phyloP scores from a whole-genome alignment of 2,797 vertebrate species.

The Pipistrellus kuhlii region DNA sequence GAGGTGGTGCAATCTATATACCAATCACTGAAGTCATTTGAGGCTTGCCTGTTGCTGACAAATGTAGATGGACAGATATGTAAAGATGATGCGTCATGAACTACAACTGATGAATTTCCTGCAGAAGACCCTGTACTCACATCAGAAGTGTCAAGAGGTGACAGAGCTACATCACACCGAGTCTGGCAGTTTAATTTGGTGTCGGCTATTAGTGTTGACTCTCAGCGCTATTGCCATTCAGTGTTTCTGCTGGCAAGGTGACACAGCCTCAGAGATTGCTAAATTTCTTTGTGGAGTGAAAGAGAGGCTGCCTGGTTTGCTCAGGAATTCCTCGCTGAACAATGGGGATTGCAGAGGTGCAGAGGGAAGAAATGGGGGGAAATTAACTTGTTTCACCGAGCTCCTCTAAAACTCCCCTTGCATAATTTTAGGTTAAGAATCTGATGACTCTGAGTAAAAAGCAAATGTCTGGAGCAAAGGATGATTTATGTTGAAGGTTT shows the following conservation, averaged over 20 bases:
- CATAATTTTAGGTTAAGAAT: slow-evolving; percentile 78
- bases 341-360: slow-evolving; percentile 74
- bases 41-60: slow-evolving; percentile 79
- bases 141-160: slow-evolving; percentile 86
- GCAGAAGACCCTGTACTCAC: slow-evolving; percentile 83
- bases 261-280: slow-evolving; percentile 85
- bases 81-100: slow-evolving; percentile 87
- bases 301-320: slow-evolving; percentile 74
- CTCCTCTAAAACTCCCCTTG: slow-evolving; percentile 75
- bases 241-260: slow-evolving; percentile 88
- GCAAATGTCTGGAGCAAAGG: slow-evolving; percentile 7
- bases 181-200: slow-evolving; percentile 89
- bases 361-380: not conserved
- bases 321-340: slow-evolving; percentile 63
- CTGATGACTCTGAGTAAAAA: slow-evolving; percentile 54
- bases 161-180: slow-evolving; percentile 85
- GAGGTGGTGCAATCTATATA: slow-evolving; percentile 81
- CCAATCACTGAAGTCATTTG: slow-evolving; percentile 77
- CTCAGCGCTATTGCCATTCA: slow-evolving; percentile 81
- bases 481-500: slow-evolving; percentile 43
- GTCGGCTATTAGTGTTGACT: slow-evolving; percentile 88
- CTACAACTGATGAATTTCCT: slow-evolving; percentile 85
- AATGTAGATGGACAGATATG: slow-evolving; percentile 86
- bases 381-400: slow-evolving; percentile 64
- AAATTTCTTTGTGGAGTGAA: slow-evolving; percentile 86